phyloP scores from a whole-genome alignment of 92 coral and sea anemone genomes.

The Meandrina meandrites region DNA sequence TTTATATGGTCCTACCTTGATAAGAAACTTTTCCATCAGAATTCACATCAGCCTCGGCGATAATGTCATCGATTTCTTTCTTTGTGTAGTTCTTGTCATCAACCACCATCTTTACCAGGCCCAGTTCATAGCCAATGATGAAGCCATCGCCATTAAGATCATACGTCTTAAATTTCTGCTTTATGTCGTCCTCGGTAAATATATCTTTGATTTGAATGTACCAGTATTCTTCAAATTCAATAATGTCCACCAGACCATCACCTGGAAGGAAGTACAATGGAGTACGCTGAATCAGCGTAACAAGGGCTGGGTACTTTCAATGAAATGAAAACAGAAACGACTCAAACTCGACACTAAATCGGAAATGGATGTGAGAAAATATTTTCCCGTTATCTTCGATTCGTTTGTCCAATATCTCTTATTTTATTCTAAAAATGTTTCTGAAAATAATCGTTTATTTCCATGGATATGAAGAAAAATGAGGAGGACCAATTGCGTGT shows the following conservation, averaged over 20 bases:
- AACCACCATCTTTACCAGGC: slow-evolving; percentile 54
- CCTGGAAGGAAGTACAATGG: slow-evolving; percentile 29
- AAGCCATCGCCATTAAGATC: slow-evolving; percentile 74
- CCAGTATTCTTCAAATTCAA: slow-evolving; percentile 74
- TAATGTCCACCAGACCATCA: slow-evolving; percentile 65
- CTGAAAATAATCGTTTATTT: too few species aligned
- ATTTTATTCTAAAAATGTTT: too few species aligned
- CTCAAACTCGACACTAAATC: too few species aligned
- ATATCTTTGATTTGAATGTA: slow-evolving; percentile 63
- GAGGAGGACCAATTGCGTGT: too few species aligned
- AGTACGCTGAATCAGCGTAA: too few species aligned
- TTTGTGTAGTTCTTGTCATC: slow-evolving; percentile 46
- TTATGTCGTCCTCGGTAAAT: slow-evolving; percentile 47
- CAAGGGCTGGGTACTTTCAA: neutral
- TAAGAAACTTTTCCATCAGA: slow-evolving; percentile 74
- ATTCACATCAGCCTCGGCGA: slow-evolving; percentile 60
- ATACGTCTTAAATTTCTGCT: slow-evolving; percentile 50
- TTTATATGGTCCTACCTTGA: slow-evolving; percentile 46
- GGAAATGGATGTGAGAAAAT: too few species aligned
- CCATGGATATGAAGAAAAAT: too few species aligned
- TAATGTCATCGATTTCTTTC: slow-evolving; percentile 65
- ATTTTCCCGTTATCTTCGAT: too few species aligned
- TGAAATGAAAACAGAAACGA: too few species aligned
- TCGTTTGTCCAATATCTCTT: too few species aligned
- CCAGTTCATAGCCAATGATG: slow-evolving; percentile 67